Percentiles rank a stretch among this genome's conserved stretches.
phyloP scores from a whole-genome alignment of 2,888 invertebrate genomes.

The Campopleginae sp. region DNA sequence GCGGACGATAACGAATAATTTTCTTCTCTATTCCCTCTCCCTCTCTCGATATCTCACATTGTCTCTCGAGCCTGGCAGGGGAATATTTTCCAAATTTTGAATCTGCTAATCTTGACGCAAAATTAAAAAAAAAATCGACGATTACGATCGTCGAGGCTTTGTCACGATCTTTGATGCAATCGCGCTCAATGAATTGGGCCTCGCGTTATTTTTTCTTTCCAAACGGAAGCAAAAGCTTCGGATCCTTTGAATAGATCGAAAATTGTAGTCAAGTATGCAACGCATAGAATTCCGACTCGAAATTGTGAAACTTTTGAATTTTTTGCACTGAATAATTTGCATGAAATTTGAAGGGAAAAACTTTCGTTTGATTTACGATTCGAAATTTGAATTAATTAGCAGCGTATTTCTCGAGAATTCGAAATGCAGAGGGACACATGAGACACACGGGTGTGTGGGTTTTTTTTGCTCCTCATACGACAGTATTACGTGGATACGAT shows the following conservation, averaged over 20 bases:
- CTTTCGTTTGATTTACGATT: neutral
- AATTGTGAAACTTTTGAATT: neutral
- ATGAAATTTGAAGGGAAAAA: too few species aligned
- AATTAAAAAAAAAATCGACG: neutral
- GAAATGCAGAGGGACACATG: neutral
- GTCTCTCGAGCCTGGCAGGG: neutral
- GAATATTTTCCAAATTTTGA: constrained; percentile 66
- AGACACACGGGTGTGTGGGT: too few species aligned
- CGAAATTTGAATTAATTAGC: neutral
- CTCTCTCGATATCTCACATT: neutral
- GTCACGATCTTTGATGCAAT: neutral
- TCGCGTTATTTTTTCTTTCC: neutral
- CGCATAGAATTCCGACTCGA: neutral
- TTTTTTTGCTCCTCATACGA: neutral
- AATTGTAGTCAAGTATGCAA: neutral
- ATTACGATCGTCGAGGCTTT: neutral
- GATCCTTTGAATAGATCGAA: neutral
- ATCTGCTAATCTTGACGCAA: constrained; percentile 42
- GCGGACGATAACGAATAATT: constrained; percentile 33
- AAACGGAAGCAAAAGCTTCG: neutral
- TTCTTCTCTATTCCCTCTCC: constrained; percentile 4
- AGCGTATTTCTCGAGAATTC: neutral
- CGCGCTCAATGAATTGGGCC: neutral
- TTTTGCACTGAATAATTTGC: neutral
- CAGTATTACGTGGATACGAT: constrained; percentile 41